Conservation (phyloP, 92 coral and sea anemone genomes). For the Epizoanthus rinbou region DNA sequence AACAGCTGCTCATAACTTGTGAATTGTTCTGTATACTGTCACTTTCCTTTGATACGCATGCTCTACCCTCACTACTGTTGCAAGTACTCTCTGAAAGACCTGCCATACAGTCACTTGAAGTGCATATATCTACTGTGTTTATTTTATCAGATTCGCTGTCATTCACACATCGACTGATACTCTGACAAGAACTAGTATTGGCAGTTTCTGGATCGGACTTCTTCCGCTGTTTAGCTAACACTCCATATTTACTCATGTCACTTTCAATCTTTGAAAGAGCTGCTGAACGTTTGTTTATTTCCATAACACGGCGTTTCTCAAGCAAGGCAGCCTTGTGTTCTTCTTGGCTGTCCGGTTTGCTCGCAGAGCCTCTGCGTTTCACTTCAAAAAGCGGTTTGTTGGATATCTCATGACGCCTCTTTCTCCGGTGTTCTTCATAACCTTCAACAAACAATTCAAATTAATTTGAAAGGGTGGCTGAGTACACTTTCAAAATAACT, state of each 20-base stretch:
- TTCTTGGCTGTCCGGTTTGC: background rate
- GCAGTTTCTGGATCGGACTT: constrained; percentile 15
- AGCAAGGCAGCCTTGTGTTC: constrained; percentile 32
- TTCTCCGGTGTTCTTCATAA: constrained; percentile 75
- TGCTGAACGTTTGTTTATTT: constrained; percentile 10
- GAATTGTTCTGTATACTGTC: background rate
- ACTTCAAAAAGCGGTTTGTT: constrained; percentile 68
- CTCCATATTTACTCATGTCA: constrained; percentile 34
- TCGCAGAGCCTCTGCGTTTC: constrained; percentile 1
- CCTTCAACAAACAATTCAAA: constrained; percentile 45
- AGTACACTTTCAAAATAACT: background rate
- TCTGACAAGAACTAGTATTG: background rate
- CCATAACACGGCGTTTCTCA: constrained; percentile 57
- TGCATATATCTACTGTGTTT: background rate
- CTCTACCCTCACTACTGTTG: background rate
- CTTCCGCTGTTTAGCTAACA: constrained; percentile 40
- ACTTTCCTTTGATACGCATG: background rate
- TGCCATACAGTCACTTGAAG: background rate
- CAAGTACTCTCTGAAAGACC: background rate
- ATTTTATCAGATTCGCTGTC: background rate
- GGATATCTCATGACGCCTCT: constrained; percentile 74
- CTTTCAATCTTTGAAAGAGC: constrained; percentile 16
- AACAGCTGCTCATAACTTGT: background rate
- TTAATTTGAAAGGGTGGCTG: too few species aligned
- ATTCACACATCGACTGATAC: background rate